Conservation (phyloP, 2,113 vertebrate genomes). For the Macrotis lagotis region DNA sequence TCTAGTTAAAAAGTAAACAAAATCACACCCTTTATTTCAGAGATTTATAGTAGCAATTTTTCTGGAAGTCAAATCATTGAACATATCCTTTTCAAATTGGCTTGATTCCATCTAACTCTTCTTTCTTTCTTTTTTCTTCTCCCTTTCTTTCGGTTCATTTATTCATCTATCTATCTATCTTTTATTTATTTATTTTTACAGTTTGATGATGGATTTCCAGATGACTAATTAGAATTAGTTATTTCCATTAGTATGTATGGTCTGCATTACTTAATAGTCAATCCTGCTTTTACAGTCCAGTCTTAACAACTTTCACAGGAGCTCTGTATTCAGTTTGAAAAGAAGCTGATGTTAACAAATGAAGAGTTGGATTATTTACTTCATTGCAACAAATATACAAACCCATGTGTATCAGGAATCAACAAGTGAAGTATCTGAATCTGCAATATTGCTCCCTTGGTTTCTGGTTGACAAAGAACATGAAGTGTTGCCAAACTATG, state of each 20-base stretch:
- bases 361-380: slow-evolving; percentile 8
- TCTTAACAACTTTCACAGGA: slow-evolving; percentile 54
- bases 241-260: slow-evolving; percentile 62
- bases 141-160: no score
- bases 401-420: slow-evolving; percentile 18
- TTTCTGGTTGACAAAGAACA: slow-evolving; percentile 13
- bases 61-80: slow-evolving; percentile 56
- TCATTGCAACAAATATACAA: slow-evolving; percentile 16
- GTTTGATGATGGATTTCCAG: slow-evolving; percentile 38
- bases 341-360: slow-evolving; percentile 42
- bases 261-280: slow-evolving; percentile 63
- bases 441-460: neutral
- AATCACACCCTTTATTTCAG: slow-evolving; percentile 76
- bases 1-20: slow-evolving; percentile 78
- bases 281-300: slow-evolving; percentile 22
- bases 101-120: neutral
- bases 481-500: slow-evolving; percentile 5
- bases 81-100: slow-evolving; percentile 42
- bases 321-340: slow-evolving; percentile 62
- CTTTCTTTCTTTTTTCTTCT: neutral
- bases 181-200: slow-evolving; percentile 1
- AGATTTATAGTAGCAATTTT: slow-evolving; percentile 79
- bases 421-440: neutral
- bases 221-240: slow-evolving; percentile 53
- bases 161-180: neutral